These are phyloP conservation scores for Puffinus mauretanicus DNA, from an alignment of 2,113 vertebrate genomes.

Conservation along the genomic window DNA sequence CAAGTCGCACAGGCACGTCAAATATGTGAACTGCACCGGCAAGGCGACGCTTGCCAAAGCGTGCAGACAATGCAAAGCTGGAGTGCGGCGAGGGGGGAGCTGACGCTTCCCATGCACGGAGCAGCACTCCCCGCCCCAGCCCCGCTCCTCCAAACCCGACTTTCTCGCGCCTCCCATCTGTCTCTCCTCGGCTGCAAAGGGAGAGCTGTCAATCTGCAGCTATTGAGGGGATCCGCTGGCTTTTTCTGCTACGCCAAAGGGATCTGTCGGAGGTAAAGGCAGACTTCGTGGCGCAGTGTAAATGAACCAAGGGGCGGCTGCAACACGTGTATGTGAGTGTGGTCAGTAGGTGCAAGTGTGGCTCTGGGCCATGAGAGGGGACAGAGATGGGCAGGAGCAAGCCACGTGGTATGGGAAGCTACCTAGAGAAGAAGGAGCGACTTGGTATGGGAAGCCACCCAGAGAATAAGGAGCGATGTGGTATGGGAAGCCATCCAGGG, in stretches of 20 bases:
- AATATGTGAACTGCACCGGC: background rate
- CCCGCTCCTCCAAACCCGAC: background rate
- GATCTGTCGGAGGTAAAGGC: background rate
- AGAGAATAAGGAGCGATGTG: background rate
- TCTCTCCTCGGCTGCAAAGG: background rate
- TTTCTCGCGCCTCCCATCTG: background rate
- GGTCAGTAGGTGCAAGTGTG: background rate
- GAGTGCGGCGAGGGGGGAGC: background rate
- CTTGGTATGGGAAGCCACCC: background rate
- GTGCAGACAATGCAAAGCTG: background rate
- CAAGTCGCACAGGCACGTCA: background rate
- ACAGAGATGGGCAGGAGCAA: background rate
- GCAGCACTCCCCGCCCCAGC: background rate
- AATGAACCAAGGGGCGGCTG: background rate
- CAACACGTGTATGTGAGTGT: accelerated
- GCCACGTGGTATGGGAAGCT: background rate
- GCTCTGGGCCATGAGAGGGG: background rate
- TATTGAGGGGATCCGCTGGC: background rate
- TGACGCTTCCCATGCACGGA: background rate
- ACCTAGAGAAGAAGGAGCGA: background rate
- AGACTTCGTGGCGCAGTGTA: accelerated
- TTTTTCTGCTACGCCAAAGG: background rate
- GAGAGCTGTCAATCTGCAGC: background rate
- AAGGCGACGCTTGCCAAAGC: background rate
- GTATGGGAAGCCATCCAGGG: background rate